Conservation (phyloP, 2,113 vertebrate species). For the Oncorhynchus masou region DNA sequence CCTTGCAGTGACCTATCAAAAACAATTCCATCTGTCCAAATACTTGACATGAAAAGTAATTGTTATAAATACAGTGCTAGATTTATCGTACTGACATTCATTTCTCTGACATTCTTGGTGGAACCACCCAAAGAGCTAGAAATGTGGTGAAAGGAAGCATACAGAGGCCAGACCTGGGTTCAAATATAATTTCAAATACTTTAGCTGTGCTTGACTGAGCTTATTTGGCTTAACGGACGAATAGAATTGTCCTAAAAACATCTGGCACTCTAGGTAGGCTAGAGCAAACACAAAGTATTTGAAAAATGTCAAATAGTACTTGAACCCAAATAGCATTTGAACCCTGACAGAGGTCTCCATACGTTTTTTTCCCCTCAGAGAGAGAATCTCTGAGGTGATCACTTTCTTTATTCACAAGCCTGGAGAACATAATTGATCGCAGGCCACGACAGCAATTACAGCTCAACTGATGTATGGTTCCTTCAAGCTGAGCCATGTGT, state of each 20-base stretch:
- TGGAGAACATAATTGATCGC: slow-evolving; percentile 66
- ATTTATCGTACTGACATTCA: neutral
- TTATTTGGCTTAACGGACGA: too few species aligned
- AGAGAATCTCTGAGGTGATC: slow-evolving; percentile 26
- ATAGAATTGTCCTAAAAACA: too few species aligned
- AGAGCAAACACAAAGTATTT: too few species aligned
- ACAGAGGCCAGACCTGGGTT: too few species aligned
- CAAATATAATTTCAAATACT: too few species aligned
- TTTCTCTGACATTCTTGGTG: neutral
- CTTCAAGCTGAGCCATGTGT: slow-evolving; percentile 62
- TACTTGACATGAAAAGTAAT: too few species aligned
- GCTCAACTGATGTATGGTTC: slow-evolving; percentile 36
- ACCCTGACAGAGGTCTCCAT: neutral
- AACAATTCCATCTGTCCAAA: neutral
- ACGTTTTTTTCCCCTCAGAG: neutral
- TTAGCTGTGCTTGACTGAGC: too few species aligned
- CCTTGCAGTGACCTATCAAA: neutral
- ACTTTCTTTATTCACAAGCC: slow-evolving; percentile 40
- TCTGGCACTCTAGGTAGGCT: too few species aligned
- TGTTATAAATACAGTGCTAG: neutral
- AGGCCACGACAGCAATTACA: slow-evolving; percentile 63
- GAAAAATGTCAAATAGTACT: neutral
- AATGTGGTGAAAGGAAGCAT: too few species aligned
- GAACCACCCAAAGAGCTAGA: neutral
- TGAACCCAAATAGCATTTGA: neutral